Conservation (phyloP, 2,797 vertebrate species). For the Bucorvus abyssinicus region DNA sequence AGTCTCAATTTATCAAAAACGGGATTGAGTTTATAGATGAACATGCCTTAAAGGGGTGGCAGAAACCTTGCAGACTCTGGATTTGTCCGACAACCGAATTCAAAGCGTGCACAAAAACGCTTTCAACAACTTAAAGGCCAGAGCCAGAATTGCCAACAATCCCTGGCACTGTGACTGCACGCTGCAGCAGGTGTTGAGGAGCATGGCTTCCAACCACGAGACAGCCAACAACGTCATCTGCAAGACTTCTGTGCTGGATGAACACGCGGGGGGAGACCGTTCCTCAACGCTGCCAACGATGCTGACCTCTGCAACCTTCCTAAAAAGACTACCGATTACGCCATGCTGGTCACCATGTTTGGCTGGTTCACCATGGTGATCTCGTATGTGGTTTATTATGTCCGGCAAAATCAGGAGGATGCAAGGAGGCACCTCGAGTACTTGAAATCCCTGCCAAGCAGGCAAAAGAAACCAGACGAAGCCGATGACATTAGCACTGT, state of each 20-base stretch:
- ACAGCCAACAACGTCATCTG: constrained; percentile 91
- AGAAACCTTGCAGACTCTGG: constrained; percentile 91
- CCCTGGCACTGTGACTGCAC: constrained; percentile 99
- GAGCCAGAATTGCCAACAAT: constrained; percentile 93
- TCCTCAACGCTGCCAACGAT: constrained; percentile 87
- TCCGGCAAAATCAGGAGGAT: constrained; percentile 98
- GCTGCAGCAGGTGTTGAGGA: constrained; percentile 92
- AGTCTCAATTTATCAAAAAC: constrained; percentile 96
- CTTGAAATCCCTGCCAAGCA: constrained; percentile 98
- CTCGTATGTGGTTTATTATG: constrained; percentile 97
- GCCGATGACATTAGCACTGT: constrained; percentile 97
- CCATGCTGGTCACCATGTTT: constrained; percentile 99
- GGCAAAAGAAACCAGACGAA: constrained; percentile 96
- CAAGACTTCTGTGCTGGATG: constrained; percentile 90
- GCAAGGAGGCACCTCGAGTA: constrained; percentile 97
- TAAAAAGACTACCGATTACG: constrained; percentile 97
- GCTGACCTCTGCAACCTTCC: constrained; percentile 95
- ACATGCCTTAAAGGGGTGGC: constrained; percentile 91
- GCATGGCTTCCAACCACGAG: constrained; percentile 96
- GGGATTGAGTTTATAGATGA: constrained; percentile 94
- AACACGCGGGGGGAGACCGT: constrained; percentile 87
- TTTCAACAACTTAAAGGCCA: constrained; percentile 91
- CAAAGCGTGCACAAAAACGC: constrained; percentile 95
- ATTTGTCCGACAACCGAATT: constrained; percentile 96
- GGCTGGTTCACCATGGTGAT: constrained; percentile 99